Percentiles rank a stretch among this genome's conserved stretches.
phyloP scores from a whole-genome alignment of 2,113 vertebrate species.

The Chamaea fasciata region DNA sequence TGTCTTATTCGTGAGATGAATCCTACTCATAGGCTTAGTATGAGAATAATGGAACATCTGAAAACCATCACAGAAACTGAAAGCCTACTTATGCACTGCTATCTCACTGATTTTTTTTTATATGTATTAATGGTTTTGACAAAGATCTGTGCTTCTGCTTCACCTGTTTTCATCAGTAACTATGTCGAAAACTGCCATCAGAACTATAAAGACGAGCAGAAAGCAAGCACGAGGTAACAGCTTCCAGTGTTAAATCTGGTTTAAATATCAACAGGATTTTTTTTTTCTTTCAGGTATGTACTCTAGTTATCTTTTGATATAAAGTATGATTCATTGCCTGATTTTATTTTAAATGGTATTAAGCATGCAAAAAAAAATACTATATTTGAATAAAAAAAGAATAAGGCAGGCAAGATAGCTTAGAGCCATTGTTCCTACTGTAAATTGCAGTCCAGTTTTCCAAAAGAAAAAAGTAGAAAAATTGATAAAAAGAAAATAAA shows the following conservation, averaged over 20 bases:
- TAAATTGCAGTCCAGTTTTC: not conserved
- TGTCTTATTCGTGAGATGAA: not conserved
- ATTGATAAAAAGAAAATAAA: not conserved
- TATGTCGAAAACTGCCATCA: not conserved
- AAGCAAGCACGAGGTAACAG: not conserved
- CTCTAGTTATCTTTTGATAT: not conserved
- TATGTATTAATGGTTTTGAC: not conserved
- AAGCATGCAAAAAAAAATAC: not conserved
- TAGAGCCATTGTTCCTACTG: not conserved
- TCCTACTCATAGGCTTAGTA: not conserved
- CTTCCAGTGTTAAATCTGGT: not conserved
- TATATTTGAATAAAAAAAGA: not conserved
- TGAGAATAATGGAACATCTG: not conserved
- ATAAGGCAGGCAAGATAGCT: not conserved
- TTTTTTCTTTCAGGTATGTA: not conserved
- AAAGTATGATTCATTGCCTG: not conserved
- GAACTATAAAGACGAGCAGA: not conserved
- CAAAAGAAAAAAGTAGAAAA: not conserved
- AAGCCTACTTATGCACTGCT: fast-evolving
- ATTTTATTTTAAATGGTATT: not conserved
- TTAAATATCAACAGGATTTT: not conserved
- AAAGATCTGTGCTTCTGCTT: not conserved
- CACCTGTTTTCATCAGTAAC: not conserved
- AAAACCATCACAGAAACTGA: not conserved
- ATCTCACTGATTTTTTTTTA: too few relatives aligned